Conservation (phyloP, 2,797 vertebrate genomes). For the Heliangelus exortis region DNA sequence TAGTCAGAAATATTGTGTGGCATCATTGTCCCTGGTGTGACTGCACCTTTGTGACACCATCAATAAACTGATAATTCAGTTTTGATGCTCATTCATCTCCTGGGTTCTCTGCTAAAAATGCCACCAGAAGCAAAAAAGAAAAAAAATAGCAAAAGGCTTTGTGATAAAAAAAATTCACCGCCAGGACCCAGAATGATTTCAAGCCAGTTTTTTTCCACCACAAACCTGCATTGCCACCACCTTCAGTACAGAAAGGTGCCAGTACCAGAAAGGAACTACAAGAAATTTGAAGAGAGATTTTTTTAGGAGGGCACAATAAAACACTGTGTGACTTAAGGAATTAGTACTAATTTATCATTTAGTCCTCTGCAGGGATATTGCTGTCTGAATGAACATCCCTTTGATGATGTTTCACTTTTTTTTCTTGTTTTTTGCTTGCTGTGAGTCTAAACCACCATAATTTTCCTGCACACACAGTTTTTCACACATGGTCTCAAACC, state of each 20-base stretch:
- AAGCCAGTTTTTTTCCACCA: not conserved
- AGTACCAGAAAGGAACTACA: too few relatives aligned
- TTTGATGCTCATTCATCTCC: not conserved
- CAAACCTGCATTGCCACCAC: not conserved
- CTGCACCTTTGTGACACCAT: not conserved
- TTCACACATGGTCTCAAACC: not conserved
- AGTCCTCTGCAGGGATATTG: not conserved
- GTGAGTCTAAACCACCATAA: not conserved
- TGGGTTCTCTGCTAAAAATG: not conserved
- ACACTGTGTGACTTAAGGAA: not conserved
- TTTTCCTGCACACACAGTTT: not conserved
- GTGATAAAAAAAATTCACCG: not conserved
- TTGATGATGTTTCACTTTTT: not conserved
- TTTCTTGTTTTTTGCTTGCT: not conserved
- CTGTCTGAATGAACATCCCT: not conserved
- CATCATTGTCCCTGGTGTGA: rapidly evolving
- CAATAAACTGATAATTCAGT: not conserved
- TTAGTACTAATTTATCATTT: not conserved
- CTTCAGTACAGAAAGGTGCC: not conserved
- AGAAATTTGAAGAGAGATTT: too few relatives aligned
- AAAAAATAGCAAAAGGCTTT: not conserved
- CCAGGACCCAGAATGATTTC: not conserved
- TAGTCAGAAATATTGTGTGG: not conserved
- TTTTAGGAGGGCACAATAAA: too few relatives aligned
- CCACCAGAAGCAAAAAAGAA: not conserved